Base-by-base conservation (phyloP, 1,140 invertebrate species). In the Polypedilum pembai region DNA sequence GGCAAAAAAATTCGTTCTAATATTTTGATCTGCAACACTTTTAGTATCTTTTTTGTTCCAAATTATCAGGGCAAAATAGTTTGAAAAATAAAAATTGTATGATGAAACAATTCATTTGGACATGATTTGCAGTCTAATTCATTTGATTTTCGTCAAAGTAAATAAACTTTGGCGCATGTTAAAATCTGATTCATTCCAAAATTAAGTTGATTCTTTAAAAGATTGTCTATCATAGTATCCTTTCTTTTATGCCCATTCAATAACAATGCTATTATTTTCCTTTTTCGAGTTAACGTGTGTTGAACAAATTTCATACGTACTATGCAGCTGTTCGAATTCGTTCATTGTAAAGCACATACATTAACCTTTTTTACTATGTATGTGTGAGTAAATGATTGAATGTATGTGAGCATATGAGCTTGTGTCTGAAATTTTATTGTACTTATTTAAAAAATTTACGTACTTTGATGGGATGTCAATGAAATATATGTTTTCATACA, bases 271-370 rank as follows among this genome's bases (percentile, higher is more conserved):
- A 56, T 56, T 56, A n/a, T 56, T 56, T 56, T 56, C 45, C 12
- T 56, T 45, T 15, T 45, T 56, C 12, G 45, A n/a, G 45, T 56
- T 1, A 33, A 33, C 5, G 45, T 56, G n/a, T 15, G 45, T 56
- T n/a, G 45, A 56, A 56, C 45, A 56, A 56, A 56, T 56, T 56
- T 56, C 12, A 56, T 33, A 33, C 24, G 24, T 56, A 12, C 45
- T 56, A n/a, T 56, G 45, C 45, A 56, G 45, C 45, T 56, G 45
- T 56, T 56, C 45, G n/a, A n/a, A n/a, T 15, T 56, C 45, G n/a
- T 56, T 56, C n/a, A 56, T 33, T 33, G 5, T 33, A 56, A 45
- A 15, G 41, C 8, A 15, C 8, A 8, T 45, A 15, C 41, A 45
- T 45, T 45, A 8, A 45, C 41, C 15, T 15, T 45, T 45, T 8